These are phyloP conservation scores for Okamejei kenojei DNA, from an alignment of 2,797 vertebrate species.

Conservation along the genomic window DNA sequence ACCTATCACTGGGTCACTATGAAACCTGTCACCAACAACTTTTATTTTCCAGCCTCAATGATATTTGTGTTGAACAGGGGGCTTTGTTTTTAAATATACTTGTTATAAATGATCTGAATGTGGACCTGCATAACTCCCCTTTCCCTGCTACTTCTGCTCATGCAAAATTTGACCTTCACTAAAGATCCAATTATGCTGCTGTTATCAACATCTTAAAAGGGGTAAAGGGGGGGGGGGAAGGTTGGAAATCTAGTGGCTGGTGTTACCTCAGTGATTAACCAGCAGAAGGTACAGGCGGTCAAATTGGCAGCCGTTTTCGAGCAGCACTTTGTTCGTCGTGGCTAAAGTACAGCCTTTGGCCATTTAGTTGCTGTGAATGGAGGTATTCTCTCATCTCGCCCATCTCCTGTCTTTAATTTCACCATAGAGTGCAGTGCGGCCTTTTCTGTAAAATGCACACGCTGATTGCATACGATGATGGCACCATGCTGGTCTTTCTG, in stretches of 20 bases:
- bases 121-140: constrained; percentile 24
- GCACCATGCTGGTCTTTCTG: constrained; percentile 24
- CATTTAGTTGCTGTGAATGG: constrained; percentile 17
- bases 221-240: neutral
- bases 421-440: neutral
- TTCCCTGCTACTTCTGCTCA: constrained; percentile 46
- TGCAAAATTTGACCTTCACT: neutral
- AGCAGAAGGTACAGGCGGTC: neutral
- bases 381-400: neutral
- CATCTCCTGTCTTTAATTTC: neutral
- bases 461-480: constrained; percentile 36
- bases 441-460: constrained; percentile 33
- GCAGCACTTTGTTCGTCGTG: neutral
- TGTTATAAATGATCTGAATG: constrained; percentile 23
- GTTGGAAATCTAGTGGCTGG: neutral
- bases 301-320: neutral
- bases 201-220: constrained; percentile 9
- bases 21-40: neutral
- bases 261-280: constrained; percentile 20
- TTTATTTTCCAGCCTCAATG: constrained; percentile 31
- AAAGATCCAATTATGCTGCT: constrained; percentile 36
- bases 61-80: constrained; percentile 32
- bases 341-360: neutral
- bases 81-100: constrained; percentile 35
- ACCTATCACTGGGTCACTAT: neutral